Percentiles rank a stretch among this genome's conserved stretches.
Evolutionary conservation across 2,797 vertebrate genomes (phyloP).

Genomic region (Anas acuta): DNA sequence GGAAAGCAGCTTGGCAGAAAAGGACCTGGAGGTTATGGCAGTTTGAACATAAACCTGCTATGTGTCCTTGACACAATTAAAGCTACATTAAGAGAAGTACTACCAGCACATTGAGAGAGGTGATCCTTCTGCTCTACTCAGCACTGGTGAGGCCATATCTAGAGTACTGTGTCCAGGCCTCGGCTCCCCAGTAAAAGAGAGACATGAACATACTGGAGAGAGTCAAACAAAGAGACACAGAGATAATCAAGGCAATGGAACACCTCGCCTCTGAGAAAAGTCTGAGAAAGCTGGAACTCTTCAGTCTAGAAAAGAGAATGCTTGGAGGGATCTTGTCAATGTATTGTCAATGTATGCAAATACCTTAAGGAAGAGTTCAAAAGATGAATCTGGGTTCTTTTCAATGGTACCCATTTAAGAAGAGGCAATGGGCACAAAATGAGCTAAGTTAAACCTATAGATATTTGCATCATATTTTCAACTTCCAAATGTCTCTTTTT

Average conservation of each 20-base stretch:
- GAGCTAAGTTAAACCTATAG: constrained; percentile 55
- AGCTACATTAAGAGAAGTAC: background rate
- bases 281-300: background rate
- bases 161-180: background rate
- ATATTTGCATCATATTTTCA: constrained; percentile 58
- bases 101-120: fast-evolving
- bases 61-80: background rate
- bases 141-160: background rate
- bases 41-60: background rate
- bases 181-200: background rate
- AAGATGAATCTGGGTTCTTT: background rate
- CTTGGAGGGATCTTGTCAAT: too few relatives aligned
- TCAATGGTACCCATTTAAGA: background rate
- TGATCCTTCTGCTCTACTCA: background rate
- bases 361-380: background rate
- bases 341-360: background rate
- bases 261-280: background rate
- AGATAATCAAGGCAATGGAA: background rate
- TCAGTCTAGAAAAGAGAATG: background rate
- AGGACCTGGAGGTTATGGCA: fast-evolving
- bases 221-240: background rate
- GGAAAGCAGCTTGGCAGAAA: background rate
- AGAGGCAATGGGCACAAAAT: background rate
- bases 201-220: background rate
- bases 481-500: background rate